Conservation (phyloP, 2,888 invertebrate genomes). For the Plagodis pulveraria region DNA sequence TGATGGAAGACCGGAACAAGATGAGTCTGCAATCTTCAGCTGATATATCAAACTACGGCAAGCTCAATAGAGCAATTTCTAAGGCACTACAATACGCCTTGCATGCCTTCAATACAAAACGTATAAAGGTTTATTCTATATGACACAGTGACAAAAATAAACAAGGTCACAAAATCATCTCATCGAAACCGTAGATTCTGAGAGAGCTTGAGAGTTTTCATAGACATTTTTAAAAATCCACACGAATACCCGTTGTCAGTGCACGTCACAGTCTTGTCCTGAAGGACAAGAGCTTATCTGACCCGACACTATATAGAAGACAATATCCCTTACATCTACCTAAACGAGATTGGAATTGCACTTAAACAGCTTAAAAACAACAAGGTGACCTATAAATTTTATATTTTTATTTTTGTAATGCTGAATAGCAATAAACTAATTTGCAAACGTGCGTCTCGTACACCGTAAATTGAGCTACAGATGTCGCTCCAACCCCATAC, state of each 20-base stretch:
- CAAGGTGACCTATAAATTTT: too few species aligned
- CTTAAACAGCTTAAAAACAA: neutral
- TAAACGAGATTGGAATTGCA: neutral
- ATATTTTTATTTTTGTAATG: too few species aligned
- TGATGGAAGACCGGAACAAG: neutral
- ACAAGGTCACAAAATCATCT: too few species aligned
- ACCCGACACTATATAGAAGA: neutral
- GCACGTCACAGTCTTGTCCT: too few species aligned
- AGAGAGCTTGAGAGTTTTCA: neutral
- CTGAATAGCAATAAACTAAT: too few species aligned
- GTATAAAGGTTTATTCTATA: too few species aligned
- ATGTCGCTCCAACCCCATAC: too few species aligned
- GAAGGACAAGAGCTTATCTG: neutral
- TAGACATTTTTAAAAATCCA: neutral
- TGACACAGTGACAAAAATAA: too few species aligned
- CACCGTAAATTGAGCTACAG: too few species aligned
- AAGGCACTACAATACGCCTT: neutral
- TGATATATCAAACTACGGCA: neutral
- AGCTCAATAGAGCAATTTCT: neutral
- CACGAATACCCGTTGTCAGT: neutral
- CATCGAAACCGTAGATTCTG: neutral
- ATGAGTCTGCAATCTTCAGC: too few species aligned
- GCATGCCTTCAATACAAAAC: neutral
- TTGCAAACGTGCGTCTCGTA: too few species aligned
- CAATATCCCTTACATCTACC: neutral